phyloP scores from a whole-genome alignment of 30 jellyfish, hydroid and myxozoan species.

The Mastigias papua region DNA sequence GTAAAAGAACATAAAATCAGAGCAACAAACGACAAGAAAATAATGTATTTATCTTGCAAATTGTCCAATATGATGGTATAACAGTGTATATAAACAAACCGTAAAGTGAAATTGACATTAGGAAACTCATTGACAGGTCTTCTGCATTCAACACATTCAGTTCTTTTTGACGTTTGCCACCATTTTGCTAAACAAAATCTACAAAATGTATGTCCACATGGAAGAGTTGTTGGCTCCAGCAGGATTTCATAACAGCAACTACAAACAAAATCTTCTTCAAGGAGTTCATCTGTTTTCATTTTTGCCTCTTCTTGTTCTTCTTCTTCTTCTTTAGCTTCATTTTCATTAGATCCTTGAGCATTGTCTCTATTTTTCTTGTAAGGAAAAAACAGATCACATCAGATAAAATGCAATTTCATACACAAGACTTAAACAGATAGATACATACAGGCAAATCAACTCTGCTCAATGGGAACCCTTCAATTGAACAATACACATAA shows the following conservation, averaged over 20 bases:
- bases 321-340: background rate
- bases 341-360: background rate
- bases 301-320: background rate
- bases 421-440: too few relatives aligned
- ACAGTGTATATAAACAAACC: too few relatives aligned
- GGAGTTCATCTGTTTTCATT: background rate
- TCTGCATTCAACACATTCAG: conserved; percentile 89
- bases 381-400: too few relatives aligned
- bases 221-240: conserved; percentile 90
- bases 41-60: too few relatives aligned
- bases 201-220: conserved; percentile 95
- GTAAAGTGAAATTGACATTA: conserved; percentile 79
- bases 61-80: too few relatives aligned
- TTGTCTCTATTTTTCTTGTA: too few relatives aligned
- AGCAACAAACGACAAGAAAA: background rate
- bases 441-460: too few relatives aligned
- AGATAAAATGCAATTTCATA: too few relatives aligned
- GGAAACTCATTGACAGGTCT: conserved; percentile 89
- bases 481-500: too few relatives aligned
- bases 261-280: conserved; percentile 83
- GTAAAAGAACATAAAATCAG: background rate
- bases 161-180: conserved; percentile 82
- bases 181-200: conserved; percentile 93
- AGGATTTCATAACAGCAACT: conserved; percentile 83
- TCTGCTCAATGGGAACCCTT: too few relatives aligned